Evolutionary conservation across 2,797 vertebrate species (phyloP), one percentile per base, ranked within the genome.

Genomic region (Gymnothorax reevesii): DNA sequence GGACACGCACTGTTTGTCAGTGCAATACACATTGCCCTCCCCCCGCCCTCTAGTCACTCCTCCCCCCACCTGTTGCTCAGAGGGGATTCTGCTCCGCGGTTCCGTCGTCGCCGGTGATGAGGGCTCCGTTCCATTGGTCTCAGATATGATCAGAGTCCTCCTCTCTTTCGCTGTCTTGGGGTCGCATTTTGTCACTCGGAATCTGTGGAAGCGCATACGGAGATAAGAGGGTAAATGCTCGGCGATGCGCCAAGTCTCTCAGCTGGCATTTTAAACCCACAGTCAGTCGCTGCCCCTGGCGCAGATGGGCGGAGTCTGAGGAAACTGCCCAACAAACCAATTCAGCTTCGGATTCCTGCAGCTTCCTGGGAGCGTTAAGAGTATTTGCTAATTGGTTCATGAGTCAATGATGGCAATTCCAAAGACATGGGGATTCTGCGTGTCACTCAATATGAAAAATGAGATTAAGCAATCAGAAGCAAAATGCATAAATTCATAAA

Each of bases 101-200:
- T 91, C 91, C n/a, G 1, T 7, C 33, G 92, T 95, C 0, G 49
- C 90, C 0, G 97, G 96, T 0, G 95, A 95, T 0, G 92, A 15
- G 0, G 96, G 95, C 59, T 92, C 89, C 0, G 96, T 97, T 0
- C 97, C 95, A 0, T 97, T 98, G 86, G 96, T 88, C 84, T 95
- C 95, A 0, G 90, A 80, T 57, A 94, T 89, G 84, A 97, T 92
- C 92, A 99, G 90, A 42, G 95, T 96, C 77, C 96, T 95, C 89
- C 96, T 92, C 27, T 98, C 97, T 77, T 92, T 96, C 92, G 85
- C 83, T 0, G 94, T 87, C 88, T 97, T 98, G 55, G 95, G 94
- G 86, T 99, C 98, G 88, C 96, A 97, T 93, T 98, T 99, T 0
- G 97, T 99, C 87, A 99, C 98, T 55, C 98, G 96, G 91, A 99